These are phyloP conservation scores for Dinocampus coccinellae DNA, from an alignment of 2,888 invertebrate species.

Conservation along the genomic window DNA sequence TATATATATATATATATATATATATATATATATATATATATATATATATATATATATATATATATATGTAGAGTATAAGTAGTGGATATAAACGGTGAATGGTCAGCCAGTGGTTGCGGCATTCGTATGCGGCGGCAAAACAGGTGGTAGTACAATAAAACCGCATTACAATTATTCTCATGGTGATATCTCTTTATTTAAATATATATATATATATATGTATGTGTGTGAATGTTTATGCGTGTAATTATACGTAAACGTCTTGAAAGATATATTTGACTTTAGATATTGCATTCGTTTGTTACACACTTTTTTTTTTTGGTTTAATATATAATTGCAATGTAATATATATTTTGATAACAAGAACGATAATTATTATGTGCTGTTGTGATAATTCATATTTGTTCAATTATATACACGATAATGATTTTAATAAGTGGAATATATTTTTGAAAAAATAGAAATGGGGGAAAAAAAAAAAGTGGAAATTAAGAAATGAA, in stretches of 20 bases:
- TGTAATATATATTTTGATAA: neutral
- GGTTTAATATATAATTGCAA: neutral
- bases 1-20: too few relatives aligned
- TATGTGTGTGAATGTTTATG: neutral
- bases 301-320: neutral
- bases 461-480: too few relatives aligned
- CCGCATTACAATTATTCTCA: constrained; percentile 61
- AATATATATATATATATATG: neutral
- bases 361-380: neutral
- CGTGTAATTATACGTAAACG: neutral
- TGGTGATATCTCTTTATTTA: constrained; percentile 8
- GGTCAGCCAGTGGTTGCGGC: constrained; percentile 48
- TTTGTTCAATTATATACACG: too few relatives aligned
- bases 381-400: too few relatives aligned
- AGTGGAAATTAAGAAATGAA: too few relatives aligned
- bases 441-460: too few relatives aligned
- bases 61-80: neutral
- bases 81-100: constrained; percentile 47
- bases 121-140: constrained; percentile 49
- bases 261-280: neutral
- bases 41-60: neutral
- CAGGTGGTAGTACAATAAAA: constrained; percentile 65
- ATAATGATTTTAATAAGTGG: neutral
- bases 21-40: too few relatives aligned
- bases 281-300: neutral